A percentile compares a stretch with the other conserved stretches of the same genome.
Conservation (phyloP, 1,140 invertebrate genomes). For the Rhagoletis zephyria region DNA sequence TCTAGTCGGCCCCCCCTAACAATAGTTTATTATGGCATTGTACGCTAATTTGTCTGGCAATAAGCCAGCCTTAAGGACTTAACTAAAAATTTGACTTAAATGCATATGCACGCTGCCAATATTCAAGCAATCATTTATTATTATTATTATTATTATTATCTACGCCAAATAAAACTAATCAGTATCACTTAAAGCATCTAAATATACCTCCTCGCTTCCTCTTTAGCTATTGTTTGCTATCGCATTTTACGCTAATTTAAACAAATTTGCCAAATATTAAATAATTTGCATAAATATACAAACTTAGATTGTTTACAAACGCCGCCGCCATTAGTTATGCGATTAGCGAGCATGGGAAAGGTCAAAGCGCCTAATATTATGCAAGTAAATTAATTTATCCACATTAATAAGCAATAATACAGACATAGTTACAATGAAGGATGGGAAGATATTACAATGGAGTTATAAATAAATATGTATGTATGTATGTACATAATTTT, state of each 20-base stretch:
- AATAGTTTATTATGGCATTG: not conserved
- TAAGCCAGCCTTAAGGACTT: too few relatives aligned
- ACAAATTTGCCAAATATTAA: slow-evolving; percentile 51
- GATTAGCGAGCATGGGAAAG: not conserved
- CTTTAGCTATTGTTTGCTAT: slow-evolving; percentile 23
- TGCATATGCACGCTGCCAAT: not conserved
- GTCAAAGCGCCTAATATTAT: slow-evolving; percentile 41
- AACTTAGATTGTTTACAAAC: not conserved
- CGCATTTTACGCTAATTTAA: slow-evolving; percentile 46
- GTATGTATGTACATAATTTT: not conserved
- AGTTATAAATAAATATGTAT: not conserved
- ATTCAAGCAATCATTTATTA: not conserved
- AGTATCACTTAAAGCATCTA: too few relatives aligned
- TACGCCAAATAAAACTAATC: not conserved
- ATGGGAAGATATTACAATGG: not conserved
- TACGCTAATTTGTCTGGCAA: not conserved
- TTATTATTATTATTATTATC: not conserved
- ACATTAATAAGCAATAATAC: slow-evolving; percentile 37
- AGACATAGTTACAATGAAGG: not conserved
- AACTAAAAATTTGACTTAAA: not conserved
- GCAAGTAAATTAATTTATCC: slow-evolving; percentile 37
- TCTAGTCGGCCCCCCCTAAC: not conserved
- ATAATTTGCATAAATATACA: slow-evolving; percentile 43
- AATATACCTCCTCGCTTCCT: too few relatives aligned
- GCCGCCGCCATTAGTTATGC: not conserved